Evolutionary conservation across 1,140 invertebrate species (phyloP), one percentile per base, ranked within the genome.

Genomic region (Brachionus rubens): DNA sequence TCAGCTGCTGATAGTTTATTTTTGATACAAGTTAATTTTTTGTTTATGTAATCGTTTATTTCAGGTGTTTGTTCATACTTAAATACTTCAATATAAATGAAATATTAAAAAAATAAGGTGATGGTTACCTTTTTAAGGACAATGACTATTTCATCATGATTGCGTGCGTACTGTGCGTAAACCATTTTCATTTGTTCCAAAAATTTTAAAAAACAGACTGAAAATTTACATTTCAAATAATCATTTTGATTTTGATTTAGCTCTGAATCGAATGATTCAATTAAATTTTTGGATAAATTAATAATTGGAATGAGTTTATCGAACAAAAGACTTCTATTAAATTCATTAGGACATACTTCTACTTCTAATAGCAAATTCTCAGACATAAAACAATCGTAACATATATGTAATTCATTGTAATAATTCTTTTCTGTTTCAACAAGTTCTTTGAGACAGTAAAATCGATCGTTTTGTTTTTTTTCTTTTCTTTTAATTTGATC

Each of bases 121-220:
- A n/a, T n/a, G n/a, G n/a, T n/a, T 47, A 59, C 54, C 19, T 65
- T 65, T 65, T 65, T 65, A 24, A 65, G 10, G 26, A 26, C 43
- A 21, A 41, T 12, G 19, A 3, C 33, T 43, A 65, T 65, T 43
- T 65, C 36, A 1, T 65, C 40, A 65, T 65, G 24, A 43, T 10
- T 43, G 1, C 40, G 40, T 0, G 36, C 36, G 43, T 65, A 65
- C 43, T 65, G 59, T 24, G 59, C 36, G 43, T 26, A 65, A 30
- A 26, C 24, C 19, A n/a, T 41, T 65, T 65, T 19, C 59, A 65
- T 65, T 43, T 65, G 16, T 19, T 43, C 40, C 7, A 65, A 19
- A 65, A 24, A 43, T 43, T 43, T 21, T 4, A 12, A 21, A 43
- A 65, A 24, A 43, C 59, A 65, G 10, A 24, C 5, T 9, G 36